These are phyloP conservation scores for Tenthredo notha DNA, from an alignment of 2,888 invertebrate genomes.

Conservation along the genomic window DNA sequence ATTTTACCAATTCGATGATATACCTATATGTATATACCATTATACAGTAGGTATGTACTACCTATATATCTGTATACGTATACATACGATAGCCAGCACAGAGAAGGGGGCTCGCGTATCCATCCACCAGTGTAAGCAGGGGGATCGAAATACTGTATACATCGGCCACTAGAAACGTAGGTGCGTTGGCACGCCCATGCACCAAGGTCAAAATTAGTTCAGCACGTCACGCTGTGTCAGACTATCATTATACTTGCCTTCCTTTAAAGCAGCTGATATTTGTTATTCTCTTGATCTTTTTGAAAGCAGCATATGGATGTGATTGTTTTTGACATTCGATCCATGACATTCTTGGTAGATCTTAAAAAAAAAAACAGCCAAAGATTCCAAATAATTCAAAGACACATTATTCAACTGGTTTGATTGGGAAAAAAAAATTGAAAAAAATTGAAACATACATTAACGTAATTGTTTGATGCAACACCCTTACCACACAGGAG, in stretches of 20 bases:
- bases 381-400: neutral
- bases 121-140: conserved; percentile 52
- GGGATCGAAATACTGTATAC: conserved; percentile 48
- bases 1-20: conserved; percentile 69
- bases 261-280: conserved; percentile 35
- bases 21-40: conserved; percentile 24
- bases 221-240: conserved; percentile 38
- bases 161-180: conserved; percentile 50
- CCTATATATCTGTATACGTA: conserved; percentile 40
- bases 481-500: neutral
- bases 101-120: conserved; percentile 44
- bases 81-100: conserved; percentile 48
- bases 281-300: conserved; percentile 29
- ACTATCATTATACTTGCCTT: conserved; percentile 22
- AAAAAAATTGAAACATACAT: neutral
- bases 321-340: neutral
- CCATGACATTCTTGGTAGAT: neutral
- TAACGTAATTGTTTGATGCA: neutral
- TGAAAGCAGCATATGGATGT: conserved; percentile 1
- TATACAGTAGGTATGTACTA: conserved; percentile 26
- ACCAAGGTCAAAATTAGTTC: conserved; percentile 52
- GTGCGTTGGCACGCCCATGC: conserved; percentile 52
- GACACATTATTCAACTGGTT: neutral
- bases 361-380: neutral
- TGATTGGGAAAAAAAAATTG: neutral